phyloP scores from a whole-genome alignment of 2,888 invertebrate genomes.

The Sinentomon sp. region DNA sequence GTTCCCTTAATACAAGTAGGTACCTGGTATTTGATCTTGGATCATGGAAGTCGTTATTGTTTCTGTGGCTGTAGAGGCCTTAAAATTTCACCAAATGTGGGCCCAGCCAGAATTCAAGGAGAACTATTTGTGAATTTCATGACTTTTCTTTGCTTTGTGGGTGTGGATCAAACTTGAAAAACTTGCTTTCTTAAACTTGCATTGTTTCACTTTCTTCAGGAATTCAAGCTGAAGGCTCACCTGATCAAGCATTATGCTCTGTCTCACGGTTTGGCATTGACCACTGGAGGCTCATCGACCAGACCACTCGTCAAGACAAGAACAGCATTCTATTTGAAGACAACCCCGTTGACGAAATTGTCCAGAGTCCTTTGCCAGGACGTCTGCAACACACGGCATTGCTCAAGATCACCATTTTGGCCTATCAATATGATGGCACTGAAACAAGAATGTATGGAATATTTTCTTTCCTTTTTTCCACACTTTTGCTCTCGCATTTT shows the following conservation, averaged over 20 bases:
- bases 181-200: background rate
- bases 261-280: constrained; percentile 49
- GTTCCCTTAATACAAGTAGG: too few relatives aligned
- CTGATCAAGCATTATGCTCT: constrained; percentile 78
- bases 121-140: too few relatives aligned
- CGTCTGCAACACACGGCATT: constrained; percentile 52
- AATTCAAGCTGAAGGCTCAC: constrained; percentile 84
- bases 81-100: too few relatives aligned
- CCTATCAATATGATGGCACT: constrained; percentile 32
- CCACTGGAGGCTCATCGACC: constrained; percentile 46
- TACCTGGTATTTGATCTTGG: too few relatives aligned
- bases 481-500: too few relatives aligned
- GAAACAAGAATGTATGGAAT: constrained; percentile 73
- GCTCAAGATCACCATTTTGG: constrained; percentile 55
- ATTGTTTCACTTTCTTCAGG: constrained; percentile 22
- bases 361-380: constrained; percentile 62
- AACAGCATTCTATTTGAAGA: constrained; percentile 81
- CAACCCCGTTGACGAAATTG: constrained; percentile 64
- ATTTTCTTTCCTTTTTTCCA: too few relatives aligned
- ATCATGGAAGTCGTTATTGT: too few relatives aligned
- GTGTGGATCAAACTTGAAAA: too few relatives aligned
- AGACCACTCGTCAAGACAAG: constrained; percentile 90
- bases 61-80: too few relatives aligned
- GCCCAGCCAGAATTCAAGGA: too few relatives aligned
- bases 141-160: too few relatives aligned